Evolutionary conservation across 2,113 vertebrate species (phyloP), one percentile per base, ranked within the genome.

Genomic region (Rafetus swinhoei): DNA sequence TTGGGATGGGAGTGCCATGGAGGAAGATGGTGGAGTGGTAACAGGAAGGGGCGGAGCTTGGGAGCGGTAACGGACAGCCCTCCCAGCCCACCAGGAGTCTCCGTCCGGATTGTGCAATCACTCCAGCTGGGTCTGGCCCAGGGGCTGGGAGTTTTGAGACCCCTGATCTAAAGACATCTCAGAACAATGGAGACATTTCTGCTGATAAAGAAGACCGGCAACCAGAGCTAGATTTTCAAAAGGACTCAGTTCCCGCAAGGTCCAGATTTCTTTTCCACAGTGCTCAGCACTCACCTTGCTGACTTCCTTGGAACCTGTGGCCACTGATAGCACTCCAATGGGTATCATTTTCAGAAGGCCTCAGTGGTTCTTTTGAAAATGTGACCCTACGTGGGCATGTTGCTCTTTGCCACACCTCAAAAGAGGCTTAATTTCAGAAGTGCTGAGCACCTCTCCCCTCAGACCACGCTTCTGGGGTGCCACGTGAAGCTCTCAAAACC

Each of bases 201-300:
- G 11, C 50, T 65, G 82, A 29, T 1, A 0, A 39, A 55, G 65
- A 11, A 50, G 65, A 15, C 22, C 65, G 32, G 16, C 50, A 53
- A 16, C 55, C 4, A 29, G 22, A 5, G 22, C 24, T 0, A 3
- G 0, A 0, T 6, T 24, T 32, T 25, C 62, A 1, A 35, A n/a
- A 45, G 11, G 7, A 9, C 39, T 55, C 59, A 59, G n/a, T 74
- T 74, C 69, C n/a, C 19, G 9, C 2, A 39, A 9, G 35, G 35
- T 19, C 35, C 69, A 39, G n/a, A 74, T 16, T 15, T 65, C 24
- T 57, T 65, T 32, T 65, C 60, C 29, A 7, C 22, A 39, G 69
- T 11, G 19, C 35, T 39, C 74, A 50, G 22, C 22, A 25, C 22
- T 22, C 24, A 50, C 21, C 24, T 25, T 77, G 74, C 12, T 50